Evolutionary conservation across 2,888 invertebrate genomes (phyloP), one percentile per base, ranked within the genome.

Genomic region (Hemithea aestivaria): DNA sequence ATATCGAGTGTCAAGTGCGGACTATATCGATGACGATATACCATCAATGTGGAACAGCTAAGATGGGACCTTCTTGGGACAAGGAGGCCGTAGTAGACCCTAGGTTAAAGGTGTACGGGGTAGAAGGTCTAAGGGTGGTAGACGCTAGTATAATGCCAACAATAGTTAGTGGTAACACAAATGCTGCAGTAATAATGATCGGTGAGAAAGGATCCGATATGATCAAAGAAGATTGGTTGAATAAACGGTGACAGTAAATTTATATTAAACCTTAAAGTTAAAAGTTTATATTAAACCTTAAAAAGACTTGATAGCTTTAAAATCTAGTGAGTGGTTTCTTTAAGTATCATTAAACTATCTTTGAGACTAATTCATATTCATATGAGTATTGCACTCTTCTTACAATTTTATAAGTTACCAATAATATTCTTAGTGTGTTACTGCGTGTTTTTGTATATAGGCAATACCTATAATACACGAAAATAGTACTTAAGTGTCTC

Each of bases 161-260:
- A 1, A 94, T 96, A 54, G 92, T 92, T 16, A 95, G 95, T 61
- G 96, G 96, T 5, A 96, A 96, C 64, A 96, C 96, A 1, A 96
- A 96, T 71, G 96, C 96, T 0, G 95, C 96, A 0, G 92, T 93
- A n/a, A 94, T 96, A 31, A 96, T 96, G 96, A 94, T 96, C 20
- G 96, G 91, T 0, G 96, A 96, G 65, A 96, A 96, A 68, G 96
- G 95, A 3, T 90, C 96, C 0, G 96, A 96, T 81, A 83, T 96
- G 61, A 91, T 96, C 39, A 96, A 96, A 73, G 91, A 93, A 73
- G 95, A 95, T 73, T 96, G 95, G 95, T 66, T 91, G 53, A 58
- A 78, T 54, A 69, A 65, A 51, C 72, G 78, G 59, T 80, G 75
- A 81, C 65, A 58, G 21, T 27, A 20, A 48, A 26, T 42, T 28